Conservation (phyloP, 1,140 invertebrate genomes). For the Forficula auricularia region DNA sequence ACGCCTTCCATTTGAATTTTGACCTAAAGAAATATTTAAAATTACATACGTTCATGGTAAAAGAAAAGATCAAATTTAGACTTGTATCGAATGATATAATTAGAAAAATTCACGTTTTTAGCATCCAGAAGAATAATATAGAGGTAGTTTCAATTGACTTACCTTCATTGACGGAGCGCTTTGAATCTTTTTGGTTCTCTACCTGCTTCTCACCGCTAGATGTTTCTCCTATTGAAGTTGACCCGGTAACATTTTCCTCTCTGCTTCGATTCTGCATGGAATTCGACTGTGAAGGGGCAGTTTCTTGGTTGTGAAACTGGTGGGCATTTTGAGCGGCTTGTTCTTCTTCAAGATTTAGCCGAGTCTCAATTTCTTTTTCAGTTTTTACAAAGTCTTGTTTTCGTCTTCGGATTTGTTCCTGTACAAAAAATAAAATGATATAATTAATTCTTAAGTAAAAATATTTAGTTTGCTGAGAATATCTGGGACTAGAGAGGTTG, state of each 20-base stretch:
- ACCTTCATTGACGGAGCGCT: slow-evolving; percentile 5
- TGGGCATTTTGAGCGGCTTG: slow-evolving; percentile 15
- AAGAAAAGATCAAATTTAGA: no score
- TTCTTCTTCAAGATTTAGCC: slow-evolving; percentile 29
- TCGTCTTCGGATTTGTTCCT: slow-evolving; percentile 29
- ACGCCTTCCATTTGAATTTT: no score
- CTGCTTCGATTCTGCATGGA: no score
- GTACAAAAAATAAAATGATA: slow-evolving; percentile 4
- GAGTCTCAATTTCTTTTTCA: slow-evolving; percentile 33
- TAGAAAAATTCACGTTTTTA: no score
- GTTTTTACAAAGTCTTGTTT: slow-evolving; percentile 33
- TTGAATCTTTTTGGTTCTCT: slow-evolving; percentile 11
- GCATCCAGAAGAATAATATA: no score
- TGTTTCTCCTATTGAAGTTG: no score
- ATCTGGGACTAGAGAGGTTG: no score
- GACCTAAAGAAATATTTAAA: no score
- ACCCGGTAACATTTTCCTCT: slow-evolving; percentile 1
- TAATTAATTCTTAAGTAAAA: no score
- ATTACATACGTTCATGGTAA: no score
- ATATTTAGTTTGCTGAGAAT: no score
- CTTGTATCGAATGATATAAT: no score
- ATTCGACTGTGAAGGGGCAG: neutral
- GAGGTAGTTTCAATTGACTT: slow-evolving; percentile 1
- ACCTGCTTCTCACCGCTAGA: slow-evolving; percentile 5
- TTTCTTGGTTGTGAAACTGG: neutral